Evolutionary conservation across 1,140 invertebrate genomes (phyloP), one percentile per base, ranked within the genome.

Genomic region (Drosophila sp.): DNA sequence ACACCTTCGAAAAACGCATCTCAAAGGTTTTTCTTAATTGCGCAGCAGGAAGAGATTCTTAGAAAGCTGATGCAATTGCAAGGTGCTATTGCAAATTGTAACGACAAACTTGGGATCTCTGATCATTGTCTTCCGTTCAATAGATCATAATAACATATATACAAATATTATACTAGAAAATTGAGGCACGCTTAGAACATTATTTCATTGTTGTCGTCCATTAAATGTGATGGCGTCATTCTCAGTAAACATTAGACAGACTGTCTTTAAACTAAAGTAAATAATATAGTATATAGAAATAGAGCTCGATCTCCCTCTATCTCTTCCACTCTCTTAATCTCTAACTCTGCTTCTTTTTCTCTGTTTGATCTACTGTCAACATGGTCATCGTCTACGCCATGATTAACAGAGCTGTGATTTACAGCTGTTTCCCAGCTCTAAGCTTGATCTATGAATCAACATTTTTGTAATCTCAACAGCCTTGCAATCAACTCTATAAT

Each of bases 21-120:
- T 13, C 11, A 58, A 78, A 83, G 76, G 80, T 72, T 79, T 76
- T 79, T 82, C 76, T 65, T 27, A 82, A 79, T 79, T 79, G 71
- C 80, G 80, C 80, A 82, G 64, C 75, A 65, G 7, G 6, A 27
- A 32, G 32, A 32, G 21, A 13, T 40, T 34, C 13, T 59, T 41
- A 62, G 16, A 51, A 74, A 64, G 76, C 80, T 82, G 80, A 82
- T 82, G 80, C 80, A 83, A 82, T 82, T 72, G 41, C 21, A 38
- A 57, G 61, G 14, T 83, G 65, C 61, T 40, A 79, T 82, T 82
- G 65, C 79, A 72, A 29, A 38, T n/a, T 43, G 38, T 67, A 74
- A 75, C 25, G 50, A 46, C 54, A 34, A 36, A 57, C 69, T 72
- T 51, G 66, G 50, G 41, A 46, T 46, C 58, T 45, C 6, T 40